Conservation (phyloP, 2,797 vertebrate species). For the Bryconaethiops microstoma region DNA sequence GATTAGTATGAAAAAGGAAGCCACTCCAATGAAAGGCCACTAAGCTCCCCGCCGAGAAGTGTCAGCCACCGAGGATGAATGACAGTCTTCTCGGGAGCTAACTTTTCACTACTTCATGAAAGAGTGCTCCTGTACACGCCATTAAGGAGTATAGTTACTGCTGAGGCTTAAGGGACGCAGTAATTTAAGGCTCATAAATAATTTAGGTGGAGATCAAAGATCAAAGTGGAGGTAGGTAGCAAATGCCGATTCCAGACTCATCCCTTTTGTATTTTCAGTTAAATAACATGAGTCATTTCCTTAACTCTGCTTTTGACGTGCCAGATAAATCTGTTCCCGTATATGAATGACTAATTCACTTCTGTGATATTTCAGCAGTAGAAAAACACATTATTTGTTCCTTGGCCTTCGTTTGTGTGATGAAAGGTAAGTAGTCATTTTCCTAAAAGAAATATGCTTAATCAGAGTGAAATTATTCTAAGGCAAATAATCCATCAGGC, state of each 20-base stretch:
- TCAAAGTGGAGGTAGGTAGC: slow-evolving; percentile 14
- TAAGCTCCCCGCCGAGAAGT: slow-evolving; percentile 65
- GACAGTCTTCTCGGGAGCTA: slow-evolving; percentile 78
- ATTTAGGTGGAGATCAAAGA: slow-evolving; percentile 26
- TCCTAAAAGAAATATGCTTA: slow-evolving; percentile 41
- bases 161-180: slow-evolving; percentile 50
- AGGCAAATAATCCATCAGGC: slow-evolving; percentile 38
- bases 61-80: slow-evolving; percentile 73
- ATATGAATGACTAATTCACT: slow-evolving; percentile 54
- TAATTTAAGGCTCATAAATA: slow-evolving; percentile 43
- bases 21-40: slow-evolving; percentile 65
- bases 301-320: slow-evolving; percentile 53
- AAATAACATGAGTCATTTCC: slow-evolving; percentile 58
- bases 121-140: slow-evolving; percentile 60
- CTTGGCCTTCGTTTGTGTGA: slow-evolving; percentile 41
- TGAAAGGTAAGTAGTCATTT: slow-evolving; percentile 45
- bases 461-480: slow-evolving; percentile 46
- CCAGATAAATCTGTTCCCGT: slow-evolving; percentile 46
- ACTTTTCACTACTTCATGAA: slow-evolving; percentile 47
- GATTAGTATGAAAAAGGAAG: slow-evolving; percentile 80
- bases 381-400: slow-evolving; percentile 47
- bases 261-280: slow-evolving; percentile 30
- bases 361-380: slow-evolving; percentile 38
- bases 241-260: slow-evolving; percentile 34
- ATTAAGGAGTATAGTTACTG: slow-evolving; percentile 73